Evolutionary conservation across 2,113 vertebrate species (phyloP), one percentile per base, ranked within the genome.

Genomic region (Cairina moschata): DNA sequence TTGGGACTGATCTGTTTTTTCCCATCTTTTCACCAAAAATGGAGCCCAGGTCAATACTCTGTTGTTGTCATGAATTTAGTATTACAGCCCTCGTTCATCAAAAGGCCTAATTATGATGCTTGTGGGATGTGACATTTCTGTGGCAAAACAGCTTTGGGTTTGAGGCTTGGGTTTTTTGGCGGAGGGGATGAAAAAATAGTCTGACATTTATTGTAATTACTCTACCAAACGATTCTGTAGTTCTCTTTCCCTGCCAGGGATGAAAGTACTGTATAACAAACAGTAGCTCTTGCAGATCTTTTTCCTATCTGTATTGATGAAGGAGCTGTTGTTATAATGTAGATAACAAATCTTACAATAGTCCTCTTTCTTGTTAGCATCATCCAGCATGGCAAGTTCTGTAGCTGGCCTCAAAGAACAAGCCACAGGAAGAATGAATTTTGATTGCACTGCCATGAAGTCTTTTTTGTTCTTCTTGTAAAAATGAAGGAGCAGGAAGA

Each of bases 1-100:
- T 88, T 68, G 87, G 65, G 38, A 94, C 76, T 65, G 81, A 83
- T 94, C 81, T 81, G 77, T 76, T 90, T 95, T 38, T 93, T 96
- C 91, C 55, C 25, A 75, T 84, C 68, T 88, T 94, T 93, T 83
- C 76, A 69, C 72, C 85, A 86, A 3, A 91, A 83, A 60, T 38
- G 59, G 65, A 93, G 40, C 74, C 55, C 68, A 80, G 68, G 26
- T 71, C 77, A 92, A 71, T 54, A 69, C 78, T 88, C 54, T 52
- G 40, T 32, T 69, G 77, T 67, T 87, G 9, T 89, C 77, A 50
- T 76, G 81, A 83, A 88, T 94, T 89, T 72, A 80, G 55, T 40
- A 76, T 91, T 59, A 82, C 58, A 94, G 58, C 77, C 92, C 75
- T 89, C 71, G 76, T 72, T 8, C 77, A 82, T 89, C 66, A 82